Conservation (phyloP, 2,113 vertebrate genomes). For the Zosterops hypoxanthus region DNA sequence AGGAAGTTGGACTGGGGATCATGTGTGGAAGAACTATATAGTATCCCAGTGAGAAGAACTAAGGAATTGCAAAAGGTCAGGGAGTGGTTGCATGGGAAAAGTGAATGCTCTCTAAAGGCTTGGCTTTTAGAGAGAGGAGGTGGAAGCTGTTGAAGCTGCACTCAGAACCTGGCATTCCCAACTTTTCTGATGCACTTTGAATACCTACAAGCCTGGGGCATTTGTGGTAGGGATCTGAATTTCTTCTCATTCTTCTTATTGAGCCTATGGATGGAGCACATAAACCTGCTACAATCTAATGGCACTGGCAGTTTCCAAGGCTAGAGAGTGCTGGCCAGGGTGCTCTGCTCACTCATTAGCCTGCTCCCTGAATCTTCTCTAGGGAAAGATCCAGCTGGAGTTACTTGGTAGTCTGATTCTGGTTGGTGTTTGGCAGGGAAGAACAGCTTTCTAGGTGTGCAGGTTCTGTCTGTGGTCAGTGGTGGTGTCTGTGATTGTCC, state of each 20-base stretch:
- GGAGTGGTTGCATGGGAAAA: neutral
- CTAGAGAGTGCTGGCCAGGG: neutral
- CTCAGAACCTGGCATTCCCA: neutral
- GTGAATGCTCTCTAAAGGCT: rapidly evolving
- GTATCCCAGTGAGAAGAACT: neutral
- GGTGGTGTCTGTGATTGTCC: neutral
- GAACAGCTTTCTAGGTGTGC: neutral
- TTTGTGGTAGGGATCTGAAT: neutral
- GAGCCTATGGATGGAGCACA: neutral
- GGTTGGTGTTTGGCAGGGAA: neutral
- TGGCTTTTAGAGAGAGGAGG: neutral
- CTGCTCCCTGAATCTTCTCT: neutral
- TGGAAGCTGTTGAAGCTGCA: neutral
- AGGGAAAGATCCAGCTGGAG: neutral
- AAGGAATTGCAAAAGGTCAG: neutral
- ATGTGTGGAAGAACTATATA: neutral
- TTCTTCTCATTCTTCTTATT: neutral
- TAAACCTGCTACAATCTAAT: neutral
- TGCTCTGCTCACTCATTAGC: neutral
- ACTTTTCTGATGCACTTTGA: neutral
- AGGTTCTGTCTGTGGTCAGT: neutral
- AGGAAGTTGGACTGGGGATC: neutral
- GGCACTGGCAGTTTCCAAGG: neutral
- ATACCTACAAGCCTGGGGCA: rapidly evolving
- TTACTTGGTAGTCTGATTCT: neutral